phyloP scores from a whole-genome alignment of 2,113 vertebrate genomes.

The Phaetusa simplex region DNA sequence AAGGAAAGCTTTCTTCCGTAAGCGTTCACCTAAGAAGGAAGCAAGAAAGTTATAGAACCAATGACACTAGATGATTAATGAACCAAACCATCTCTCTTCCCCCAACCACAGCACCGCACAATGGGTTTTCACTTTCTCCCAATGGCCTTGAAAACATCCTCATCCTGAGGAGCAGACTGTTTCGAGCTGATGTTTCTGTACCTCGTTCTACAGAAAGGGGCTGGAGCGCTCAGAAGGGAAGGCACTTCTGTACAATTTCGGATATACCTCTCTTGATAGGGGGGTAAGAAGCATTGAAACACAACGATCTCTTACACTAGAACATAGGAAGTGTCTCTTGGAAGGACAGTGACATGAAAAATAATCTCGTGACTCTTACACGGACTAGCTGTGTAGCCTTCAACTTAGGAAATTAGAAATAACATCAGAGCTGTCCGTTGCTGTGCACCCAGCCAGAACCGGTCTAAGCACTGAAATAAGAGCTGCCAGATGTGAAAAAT shows the following conservation, averaged over 20 bases:
- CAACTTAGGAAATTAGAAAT: background rate
- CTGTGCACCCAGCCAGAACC: background rate
- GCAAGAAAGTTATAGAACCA: background rate
- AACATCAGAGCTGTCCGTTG: background rate
- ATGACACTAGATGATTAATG: background rate
- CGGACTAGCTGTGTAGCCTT: background rate
- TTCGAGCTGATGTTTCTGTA: background rate
- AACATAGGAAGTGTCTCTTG: background rate
- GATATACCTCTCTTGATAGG: background rate
- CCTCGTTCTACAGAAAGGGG: background rate
- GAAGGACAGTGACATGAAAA: background rate
- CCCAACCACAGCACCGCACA: background rate
- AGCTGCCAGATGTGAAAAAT: background rate
- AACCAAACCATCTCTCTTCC: background rate
- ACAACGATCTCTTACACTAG: background rate
- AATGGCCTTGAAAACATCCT: background rate
- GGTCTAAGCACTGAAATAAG: background rate
- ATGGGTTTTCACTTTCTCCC: constrained; percentile 27
- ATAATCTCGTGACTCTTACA: background rate
- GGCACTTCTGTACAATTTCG: background rate
- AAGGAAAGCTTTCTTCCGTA: background rate
- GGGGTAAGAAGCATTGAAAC: background rate
- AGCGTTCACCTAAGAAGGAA: background rate
- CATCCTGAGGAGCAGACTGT: background rate
- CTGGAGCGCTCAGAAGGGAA: background rate